Evolutionary conservation across 2,113 vertebrate species (phyloP), one percentile per base, ranked within the genome.

Genomic region (Muntiacus muntjak): DNA sequence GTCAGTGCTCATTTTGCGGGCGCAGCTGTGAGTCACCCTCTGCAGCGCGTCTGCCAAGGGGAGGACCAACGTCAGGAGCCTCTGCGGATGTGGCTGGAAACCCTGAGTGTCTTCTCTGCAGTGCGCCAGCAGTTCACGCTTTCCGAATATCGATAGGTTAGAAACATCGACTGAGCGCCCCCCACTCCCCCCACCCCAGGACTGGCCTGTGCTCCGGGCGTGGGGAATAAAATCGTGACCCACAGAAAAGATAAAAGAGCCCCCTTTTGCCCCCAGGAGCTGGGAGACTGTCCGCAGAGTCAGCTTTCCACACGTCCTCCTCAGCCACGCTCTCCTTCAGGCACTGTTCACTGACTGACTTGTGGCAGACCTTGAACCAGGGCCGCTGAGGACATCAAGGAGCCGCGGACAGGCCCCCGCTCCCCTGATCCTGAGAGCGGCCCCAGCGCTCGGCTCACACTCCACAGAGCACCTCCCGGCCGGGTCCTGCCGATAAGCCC

Each of bases 221-320:
- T 1, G 6, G 54, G 57, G 45, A 82, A 47, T 57, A 54, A 87
- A 43, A 82, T 28, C 9, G 43, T 19, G 52, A 54, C 47, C 28
- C 40, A 76, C 40, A 43, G n/a, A 71, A 71, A 76, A 36, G 43
- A 26, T 12, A 62, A 7, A 3, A 58, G 28, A 17, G 52, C 7
- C 26, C 1, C 1, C 26, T 13, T 36, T 36, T 33, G 17, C 40
- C 54, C 50, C 30, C 74, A 14, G 12, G 64, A 52, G 55, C 64
- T 1, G 4, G 52, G 36, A 57, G 55, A n/a, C 8, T 1, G 3
- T 26, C 3, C n/a, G 8, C 15, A 50, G 54, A 40, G 36, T n/a
- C 6, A 12, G 40, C 7, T 40, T 19, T 58, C 67, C 12, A 2
- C 30, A 6, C 5, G 7, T 5, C 10, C 4, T 0, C 5, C 0